Evolutionary conservation across 2,888 invertebrate species (phyloP).

Genomic region (Pheosia gnoma): DNA sequence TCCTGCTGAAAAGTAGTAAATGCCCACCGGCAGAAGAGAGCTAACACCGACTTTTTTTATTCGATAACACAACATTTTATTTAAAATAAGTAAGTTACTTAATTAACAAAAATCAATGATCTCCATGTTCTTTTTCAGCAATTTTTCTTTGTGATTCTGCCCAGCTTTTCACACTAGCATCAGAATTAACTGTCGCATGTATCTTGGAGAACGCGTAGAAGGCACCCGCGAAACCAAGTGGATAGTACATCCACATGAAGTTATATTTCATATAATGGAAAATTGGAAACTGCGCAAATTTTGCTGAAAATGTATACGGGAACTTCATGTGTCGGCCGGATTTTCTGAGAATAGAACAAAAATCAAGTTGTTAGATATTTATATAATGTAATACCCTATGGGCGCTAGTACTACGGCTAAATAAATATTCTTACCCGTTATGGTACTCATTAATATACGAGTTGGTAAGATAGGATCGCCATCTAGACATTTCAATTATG

Average conservation of each 20-base stretch:
- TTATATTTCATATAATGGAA: slow-evolving; percentile 88
- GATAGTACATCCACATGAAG: slow-evolving; percentile 89
- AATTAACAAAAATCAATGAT: not conserved
- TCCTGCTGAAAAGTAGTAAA: no score
- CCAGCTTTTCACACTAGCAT: slow-evolving; percentile 61
- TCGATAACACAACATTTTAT: no score
- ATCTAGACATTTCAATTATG: no score
- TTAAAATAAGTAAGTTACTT: not conserved
- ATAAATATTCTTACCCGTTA: no score
- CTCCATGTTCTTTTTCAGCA: slow-evolving; percentile 70
- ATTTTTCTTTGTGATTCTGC: slow-evolving; percentile 64
- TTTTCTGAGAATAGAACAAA: slow-evolving; percentile 58
- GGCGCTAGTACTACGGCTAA: no score
- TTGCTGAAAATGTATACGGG: slow-evolving; percentile 92
- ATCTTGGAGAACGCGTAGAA: slow-evolving; percentile 88
- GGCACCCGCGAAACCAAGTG: slow-evolving; percentile 77
- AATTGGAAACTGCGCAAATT: slow-evolving; percentile 92
- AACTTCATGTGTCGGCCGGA: slow-evolving; percentile 91
- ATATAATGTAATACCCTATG: no score
- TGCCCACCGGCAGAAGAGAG: no score
- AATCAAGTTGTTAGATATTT: not conserved
- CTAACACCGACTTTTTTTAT: no score
- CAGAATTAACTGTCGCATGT: slow-evolving; percentile 84
- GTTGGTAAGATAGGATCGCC: no score
- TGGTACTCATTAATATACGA: no score